phyloP scores from a whole-genome alignment of 2,888 invertebrate genomes.

The Dioctria rufipes region DNA sequence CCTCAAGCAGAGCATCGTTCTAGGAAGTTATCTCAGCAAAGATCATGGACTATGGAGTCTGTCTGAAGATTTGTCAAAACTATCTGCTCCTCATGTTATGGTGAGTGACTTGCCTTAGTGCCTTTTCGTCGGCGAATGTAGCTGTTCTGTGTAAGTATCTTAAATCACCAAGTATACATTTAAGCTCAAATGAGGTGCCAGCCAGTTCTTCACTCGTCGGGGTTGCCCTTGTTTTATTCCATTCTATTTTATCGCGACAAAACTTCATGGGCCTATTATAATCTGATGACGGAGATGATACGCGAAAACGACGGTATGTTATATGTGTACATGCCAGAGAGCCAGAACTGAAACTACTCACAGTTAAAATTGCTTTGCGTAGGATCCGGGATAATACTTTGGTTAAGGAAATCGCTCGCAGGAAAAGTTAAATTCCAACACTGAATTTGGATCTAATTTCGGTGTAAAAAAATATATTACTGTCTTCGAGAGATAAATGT shows the following conservation, averaged over 20 bases:
- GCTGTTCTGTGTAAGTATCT: conserved; percentile 42
- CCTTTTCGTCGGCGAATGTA: conserved; percentile 24
- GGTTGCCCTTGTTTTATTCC: conserved; percentile 35
- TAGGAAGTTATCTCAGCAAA: conserved; percentile 49
- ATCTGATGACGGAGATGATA: conserved; percentile 51
- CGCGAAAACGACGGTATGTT: conserved; percentile 33
- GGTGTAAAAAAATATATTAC: conserved; percentile 12
- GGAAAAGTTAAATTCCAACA: background rate
- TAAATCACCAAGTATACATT: conserved; percentile 50
- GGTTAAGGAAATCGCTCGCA: conserved; percentile 37
- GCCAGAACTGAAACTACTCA: background rate
- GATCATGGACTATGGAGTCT: conserved; percentile 54
- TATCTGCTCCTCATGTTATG: conserved; percentile 36
- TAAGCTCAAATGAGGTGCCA: conserved; percentile 52
- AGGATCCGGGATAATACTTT: conserved; percentile 24
- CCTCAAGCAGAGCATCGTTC: conserved; percentile 58
- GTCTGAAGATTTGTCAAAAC: conserved; percentile 52
- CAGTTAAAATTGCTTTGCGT: background rate
- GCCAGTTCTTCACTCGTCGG: conserved; percentile 22
- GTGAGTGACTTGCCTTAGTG: conserved; percentile 35
- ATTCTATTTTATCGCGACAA: conserved; percentile 50
- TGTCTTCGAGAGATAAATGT: conserved; percentile 25
- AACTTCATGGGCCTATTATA: conserved; percentile 52
- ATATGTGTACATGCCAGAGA: background rate
- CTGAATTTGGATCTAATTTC: background rate